Percentiles rank a stretch among this genome's conserved stretches.
Evolutionary conservation across 2,797 vertebrate species (phyloP).

Genomic region (Decapterus maruadsi): DNA sequence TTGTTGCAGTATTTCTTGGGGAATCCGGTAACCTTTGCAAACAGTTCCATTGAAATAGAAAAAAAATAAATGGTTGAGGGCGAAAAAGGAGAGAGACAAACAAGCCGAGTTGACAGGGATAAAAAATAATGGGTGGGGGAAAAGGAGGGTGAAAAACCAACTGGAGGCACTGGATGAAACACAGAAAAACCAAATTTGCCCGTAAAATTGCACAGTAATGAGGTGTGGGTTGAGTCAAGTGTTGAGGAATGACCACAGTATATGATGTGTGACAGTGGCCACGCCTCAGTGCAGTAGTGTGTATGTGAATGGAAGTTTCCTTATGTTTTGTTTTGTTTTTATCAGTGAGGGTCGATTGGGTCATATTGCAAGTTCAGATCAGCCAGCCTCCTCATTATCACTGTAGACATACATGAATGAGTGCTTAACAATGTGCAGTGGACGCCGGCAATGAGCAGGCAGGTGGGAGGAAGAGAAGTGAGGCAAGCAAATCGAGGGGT

Average conservation of each 20-base stretch:
- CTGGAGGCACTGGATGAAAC: slow-evolving; percentile 42
- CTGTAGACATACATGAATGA: slow-evolving; percentile 38
- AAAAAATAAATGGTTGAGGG: neutral
- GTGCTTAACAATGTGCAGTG: slow-evolving; percentile 41
- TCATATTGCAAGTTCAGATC: slow-evolving; percentile 65
- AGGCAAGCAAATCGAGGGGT: neutral
- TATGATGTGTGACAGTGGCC: slow-evolving; percentile 54
- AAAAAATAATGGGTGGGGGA: slow-evolving; percentile 18
- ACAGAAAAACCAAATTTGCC: slow-evolving; percentile 36
- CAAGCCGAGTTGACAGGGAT: slow-evolving; percentile 3
- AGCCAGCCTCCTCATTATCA: slow-evolving; percentile 61
- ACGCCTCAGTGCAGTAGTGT: slow-evolving; percentile 22
- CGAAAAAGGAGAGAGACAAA: neutral
- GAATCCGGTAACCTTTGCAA: neutral
- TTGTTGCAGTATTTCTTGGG: neutral
- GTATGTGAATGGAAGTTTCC: slow-evolving; percentile 6
- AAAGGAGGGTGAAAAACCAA: slow-evolving; percentile 25
- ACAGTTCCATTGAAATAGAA: neutral
- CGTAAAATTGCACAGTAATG: slow-evolving; percentile 68
- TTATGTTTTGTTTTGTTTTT: slow-evolving; percentile 34
- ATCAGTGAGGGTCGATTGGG: slow-evolving; percentile 56
- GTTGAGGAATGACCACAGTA: slow-evolving; percentile 59
- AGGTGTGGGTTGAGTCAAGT: slow-evolving; percentile 64
- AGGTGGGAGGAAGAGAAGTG: slow-evolving; percentile 23
- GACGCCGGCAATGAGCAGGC: slow-evolving; percentile 26